phyloP scores from a whole-genome alignment of 2,888 invertebrate species.

The Tryphoninae sp. region DNA sequence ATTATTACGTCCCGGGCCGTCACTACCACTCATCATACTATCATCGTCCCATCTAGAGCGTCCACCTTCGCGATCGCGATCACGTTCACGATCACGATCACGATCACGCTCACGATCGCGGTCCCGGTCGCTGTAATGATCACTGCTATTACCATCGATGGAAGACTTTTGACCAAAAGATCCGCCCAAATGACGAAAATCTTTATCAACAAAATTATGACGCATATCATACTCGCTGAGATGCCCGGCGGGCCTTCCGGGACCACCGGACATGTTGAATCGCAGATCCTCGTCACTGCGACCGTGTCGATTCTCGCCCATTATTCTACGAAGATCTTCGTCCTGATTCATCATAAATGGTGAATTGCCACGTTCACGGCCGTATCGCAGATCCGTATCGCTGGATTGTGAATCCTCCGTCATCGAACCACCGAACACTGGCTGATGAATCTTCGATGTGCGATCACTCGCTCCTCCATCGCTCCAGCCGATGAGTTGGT shows the following conservation, averaged over 20 bases:
- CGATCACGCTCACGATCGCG: slow-evolving; percentile 61
- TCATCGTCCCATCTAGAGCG: slow-evolving; percentile 76
- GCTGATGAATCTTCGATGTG: slow-evolving; percentile 75
- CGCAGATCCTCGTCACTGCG: slow-evolving; percentile 74
- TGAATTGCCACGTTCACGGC: slow-evolving; percentile 66
- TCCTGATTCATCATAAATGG: slow-evolving; percentile 69
- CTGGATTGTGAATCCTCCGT: slow-evolving; percentile 75
- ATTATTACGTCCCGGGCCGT: slow-evolving; percentile 66
- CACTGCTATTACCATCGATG: slow-evolving; percentile 55
- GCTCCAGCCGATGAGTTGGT: slow-evolving; percentile 79
- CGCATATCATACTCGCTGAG: slow-evolving; percentile 72
- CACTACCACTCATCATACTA: slow-evolving; percentile 67
- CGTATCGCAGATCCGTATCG: slow-evolving; percentile 75
- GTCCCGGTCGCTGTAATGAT: slow-evolving; percentile 65
- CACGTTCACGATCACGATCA: slow-evolving; percentile 59
- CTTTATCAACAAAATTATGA: slow-evolving; percentile 73
- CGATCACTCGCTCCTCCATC: slow-evolving; percentile 72
- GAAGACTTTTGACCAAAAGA: slow-evolving; percentile 62
- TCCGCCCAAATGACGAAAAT: slow-evolving; percentile 70
- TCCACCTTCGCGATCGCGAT: slow-evolving; percentile 60
- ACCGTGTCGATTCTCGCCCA: slow-evolving; percentile 62
- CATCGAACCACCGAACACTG: slow-evolving; percentile 75
- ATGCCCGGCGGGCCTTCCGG: slow-evolving; percentile 71
- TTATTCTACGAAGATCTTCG: slow-evolving; percentile 72
- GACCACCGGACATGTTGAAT: slow-evolving; percentile 71